Evolutionary conservation across 2,888 invertebrate species (phyloP).

Genomic region (Nowickia ferox): DNA sequence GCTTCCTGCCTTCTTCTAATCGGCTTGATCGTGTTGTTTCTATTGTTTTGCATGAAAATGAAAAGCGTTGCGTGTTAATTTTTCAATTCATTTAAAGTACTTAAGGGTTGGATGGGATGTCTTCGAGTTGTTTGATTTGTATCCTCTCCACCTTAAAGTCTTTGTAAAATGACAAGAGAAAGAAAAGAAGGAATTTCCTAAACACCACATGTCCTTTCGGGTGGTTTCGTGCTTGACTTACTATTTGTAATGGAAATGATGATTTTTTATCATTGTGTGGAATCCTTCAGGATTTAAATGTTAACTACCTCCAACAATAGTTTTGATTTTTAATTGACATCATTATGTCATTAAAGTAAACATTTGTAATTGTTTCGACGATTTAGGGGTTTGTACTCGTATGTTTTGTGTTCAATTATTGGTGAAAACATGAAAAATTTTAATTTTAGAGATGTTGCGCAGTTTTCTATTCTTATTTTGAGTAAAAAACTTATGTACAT

Average conservation of each 20-base stretch:
- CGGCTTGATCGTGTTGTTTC: conserved; percentile 49
- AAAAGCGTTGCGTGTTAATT: conserved; percentile 62
- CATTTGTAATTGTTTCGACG: conserved; percentile 52
- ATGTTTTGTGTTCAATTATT: background rate
- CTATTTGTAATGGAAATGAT: background rate
- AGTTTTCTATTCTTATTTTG: background rate
- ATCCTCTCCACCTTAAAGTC: conserved; percentile 53
- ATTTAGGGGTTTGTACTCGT: conserved; percentile 26
- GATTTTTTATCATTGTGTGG: background rate
- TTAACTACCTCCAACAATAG: conserved; percentile 44
- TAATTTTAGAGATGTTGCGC: background rate
- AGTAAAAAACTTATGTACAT: no score
- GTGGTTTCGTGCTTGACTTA: conserved; percentile 41
- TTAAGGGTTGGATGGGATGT: conserved; percentile 52
- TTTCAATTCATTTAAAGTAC: conserved; percentile 41
- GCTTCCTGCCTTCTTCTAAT: conserved; percentile 1
- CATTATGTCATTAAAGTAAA: conserved; percentile 77
- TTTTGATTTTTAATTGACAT: conserved; percentile 75
- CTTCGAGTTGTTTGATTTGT: conserved; percentile 27
- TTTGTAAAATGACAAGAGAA: conserved; percentile 12
- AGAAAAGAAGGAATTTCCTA: background rate
- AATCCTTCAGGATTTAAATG: conserved; percentile 19
- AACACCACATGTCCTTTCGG: conserved; percentile 47
- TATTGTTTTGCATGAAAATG: conserved; percentile 25
- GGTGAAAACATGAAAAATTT: background rate